Percentiles rank a stretch among this genome's conserved stretches.
These are phyloP conservation scores for Trachemys scripta DNA, from an alignment of 2,113 vertebrate genomes.

Conservation along the genomic window DNA sequence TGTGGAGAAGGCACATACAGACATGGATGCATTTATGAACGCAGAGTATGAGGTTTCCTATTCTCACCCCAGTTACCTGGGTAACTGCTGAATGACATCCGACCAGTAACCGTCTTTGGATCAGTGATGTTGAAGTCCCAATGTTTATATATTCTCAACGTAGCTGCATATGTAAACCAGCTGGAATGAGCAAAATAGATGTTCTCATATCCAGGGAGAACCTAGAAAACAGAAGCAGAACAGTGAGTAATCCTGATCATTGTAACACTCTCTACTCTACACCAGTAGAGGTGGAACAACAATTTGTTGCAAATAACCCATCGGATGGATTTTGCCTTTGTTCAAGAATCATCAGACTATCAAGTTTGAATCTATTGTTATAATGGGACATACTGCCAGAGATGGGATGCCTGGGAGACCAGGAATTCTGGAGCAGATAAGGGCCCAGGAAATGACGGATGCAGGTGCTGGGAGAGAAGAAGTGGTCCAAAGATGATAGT, in stretches of 20 bases:
- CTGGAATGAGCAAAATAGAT: slow-evolving; percentile 93
- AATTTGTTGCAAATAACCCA: slow-evolving; percentile 2
- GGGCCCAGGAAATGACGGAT: neutral
- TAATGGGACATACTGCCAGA: neutral
- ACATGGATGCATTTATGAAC: fast-evolving
- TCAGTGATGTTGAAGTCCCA: slow-evolving; percentile 90
- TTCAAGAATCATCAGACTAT: slow-evolving; percentile 13
- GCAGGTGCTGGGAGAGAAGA: neutral
- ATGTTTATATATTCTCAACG: slow-evolving; percentile 93
- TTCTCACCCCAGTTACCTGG: slow-evolving; percentile 82
- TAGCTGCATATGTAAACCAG: slow-evolving; percentile 93
- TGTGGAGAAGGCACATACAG: neutral
- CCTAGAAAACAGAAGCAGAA: slow-evolving; percentile 76
- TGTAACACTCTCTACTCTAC: neutral
- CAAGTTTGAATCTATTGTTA: neutral
- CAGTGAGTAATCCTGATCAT: neutral
- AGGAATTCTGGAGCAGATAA: neutral
- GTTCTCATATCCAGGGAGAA: slow-evolving; percentile 94
- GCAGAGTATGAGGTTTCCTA: neutral
- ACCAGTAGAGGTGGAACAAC: neutral
- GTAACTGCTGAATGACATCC: slow-evolving; percentile 94
- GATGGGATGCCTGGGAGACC: neutral
- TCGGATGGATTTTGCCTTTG: neutral
- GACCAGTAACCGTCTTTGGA: slow-evolving; percentile 81
- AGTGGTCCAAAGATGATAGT: neutral